A percentile compares a stretch with the other conserved stretches of the same genome.
Conservation (phyloP, 2,888 invertebrate genomes). For the Gymnosoma rotundatum region DNA sequence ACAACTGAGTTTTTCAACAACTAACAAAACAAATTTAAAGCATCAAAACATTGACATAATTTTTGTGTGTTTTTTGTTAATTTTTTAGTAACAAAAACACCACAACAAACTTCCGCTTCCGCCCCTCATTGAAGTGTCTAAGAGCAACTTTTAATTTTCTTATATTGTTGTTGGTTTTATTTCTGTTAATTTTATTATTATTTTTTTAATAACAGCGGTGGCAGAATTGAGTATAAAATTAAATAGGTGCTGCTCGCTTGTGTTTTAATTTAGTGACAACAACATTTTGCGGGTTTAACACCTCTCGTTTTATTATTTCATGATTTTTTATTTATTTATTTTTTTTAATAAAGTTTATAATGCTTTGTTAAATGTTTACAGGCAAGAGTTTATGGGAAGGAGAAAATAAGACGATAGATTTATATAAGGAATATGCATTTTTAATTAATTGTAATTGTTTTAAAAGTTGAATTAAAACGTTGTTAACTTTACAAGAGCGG, state of each 20-base stretch:
- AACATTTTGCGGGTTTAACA: constrained; percentile 25
- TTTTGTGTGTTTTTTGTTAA: neutral
- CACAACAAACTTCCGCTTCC: constrained; percentile 65
- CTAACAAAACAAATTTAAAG: constrained; percentile 2
- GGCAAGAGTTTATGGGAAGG: no score
- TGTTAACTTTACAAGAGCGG: no score
- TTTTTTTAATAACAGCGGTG: neutral
- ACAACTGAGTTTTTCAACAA: no score
- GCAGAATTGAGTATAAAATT: constrained; percentile 30
- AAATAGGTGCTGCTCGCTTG: constrained; percentile 32
- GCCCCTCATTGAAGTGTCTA: constrained; percentile 54
- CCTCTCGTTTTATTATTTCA: neutral
- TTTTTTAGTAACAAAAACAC: no score
- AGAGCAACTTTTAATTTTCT: constrained; percentile 55
- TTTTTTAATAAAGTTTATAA: no score
- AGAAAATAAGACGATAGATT: no score
- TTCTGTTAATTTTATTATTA: no score
- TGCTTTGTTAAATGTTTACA: no score
- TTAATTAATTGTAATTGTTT: no score
- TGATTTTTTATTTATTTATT: neutral
- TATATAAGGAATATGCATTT: no score
- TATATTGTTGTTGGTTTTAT: constrained; percentile 30
- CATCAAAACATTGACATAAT: constrained; percentile 49
- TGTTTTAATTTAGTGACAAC: constrained; percentile 55
- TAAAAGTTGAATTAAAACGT: no score